Evolutionary conservation across 2,888 invertebrate species (phyloP).

Genomic region (Himalopsyche tibetana): DNA sequence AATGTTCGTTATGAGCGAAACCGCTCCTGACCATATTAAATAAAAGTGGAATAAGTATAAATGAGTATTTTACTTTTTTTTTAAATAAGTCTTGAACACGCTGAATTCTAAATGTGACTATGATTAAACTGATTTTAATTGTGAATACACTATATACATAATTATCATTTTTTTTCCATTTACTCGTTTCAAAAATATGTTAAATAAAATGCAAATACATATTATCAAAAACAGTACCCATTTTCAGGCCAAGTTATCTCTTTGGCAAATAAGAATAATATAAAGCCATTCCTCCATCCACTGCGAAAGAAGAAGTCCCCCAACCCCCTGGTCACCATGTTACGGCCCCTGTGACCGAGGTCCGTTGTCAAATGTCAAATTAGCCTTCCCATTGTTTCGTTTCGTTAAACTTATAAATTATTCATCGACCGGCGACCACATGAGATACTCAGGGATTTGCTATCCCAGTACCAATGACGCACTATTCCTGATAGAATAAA

Average conservation of each 20-base stretch:
- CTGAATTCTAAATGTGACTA: no score
- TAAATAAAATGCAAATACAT: no score
- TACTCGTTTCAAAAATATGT: no score
- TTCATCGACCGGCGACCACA: constrained; percentile 53
- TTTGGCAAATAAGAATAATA: constrained; percentile 3
- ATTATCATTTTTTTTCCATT: no score
- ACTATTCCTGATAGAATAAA: background rate
- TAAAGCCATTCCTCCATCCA: background rate
- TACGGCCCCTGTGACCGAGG: constrained; percentile 41
- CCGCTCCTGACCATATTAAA: no score
- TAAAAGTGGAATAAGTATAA: no score
- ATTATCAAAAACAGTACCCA: no score
- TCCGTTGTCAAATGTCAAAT: constrained; percentile 65
- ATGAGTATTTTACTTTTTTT: no score
- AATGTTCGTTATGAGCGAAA: no score
- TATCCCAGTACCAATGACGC: background rate
- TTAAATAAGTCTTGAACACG: no score
- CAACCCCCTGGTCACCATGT: constrained; percentile 1
- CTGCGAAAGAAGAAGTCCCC: constrained; percentile 4
- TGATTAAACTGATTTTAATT: no score
- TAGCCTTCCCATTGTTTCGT: constrained; percentile 63
- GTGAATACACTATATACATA: no score
- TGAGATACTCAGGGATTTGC: constrained; percentile 26
- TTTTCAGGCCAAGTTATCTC: background rate
- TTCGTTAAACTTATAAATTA: constrained; percentile 62